These are phyloP conservation scores for Calliphora vomitoria DNA, from an alignment of 2,888 invertebrate genomes.

Conservation along the genomic window DNA sequence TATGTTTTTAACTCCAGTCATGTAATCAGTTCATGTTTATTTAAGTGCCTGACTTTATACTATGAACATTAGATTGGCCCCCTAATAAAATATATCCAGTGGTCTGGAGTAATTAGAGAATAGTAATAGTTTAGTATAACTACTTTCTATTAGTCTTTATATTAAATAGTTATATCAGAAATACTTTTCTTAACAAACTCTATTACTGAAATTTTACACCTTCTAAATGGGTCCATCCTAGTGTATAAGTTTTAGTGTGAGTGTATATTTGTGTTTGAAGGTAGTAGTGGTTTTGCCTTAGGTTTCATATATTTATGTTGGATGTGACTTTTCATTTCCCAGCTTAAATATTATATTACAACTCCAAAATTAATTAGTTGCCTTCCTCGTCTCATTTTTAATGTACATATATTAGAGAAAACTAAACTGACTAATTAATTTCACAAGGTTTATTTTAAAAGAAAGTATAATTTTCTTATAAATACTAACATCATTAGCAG, in stretches of 20 bases:
- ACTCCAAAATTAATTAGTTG: constrained; percentile 4
- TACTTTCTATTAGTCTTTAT: too few species aligned
- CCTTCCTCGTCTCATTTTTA: not conserved
- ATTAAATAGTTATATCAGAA: too few species aligned
- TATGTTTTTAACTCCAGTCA: constrained; percentile 27
- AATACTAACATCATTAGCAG: not conserved
- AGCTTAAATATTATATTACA: not conserved
- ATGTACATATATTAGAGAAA: not conserved
- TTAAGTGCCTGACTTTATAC: constrained; percentile 18
- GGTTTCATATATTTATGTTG: not conserved
- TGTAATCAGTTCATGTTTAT: constrained; percentile 33
- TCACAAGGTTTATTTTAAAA: not conserved
- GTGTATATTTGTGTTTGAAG: not conserved
- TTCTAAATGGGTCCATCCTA: too few species aligned
- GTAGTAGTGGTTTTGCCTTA: not conserved
- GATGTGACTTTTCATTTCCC: not conserved
- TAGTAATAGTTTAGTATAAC: too few species aligned
- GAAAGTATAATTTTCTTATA: not conserved
- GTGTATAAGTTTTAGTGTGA: not conserved
- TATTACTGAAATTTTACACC: too few species aligned
- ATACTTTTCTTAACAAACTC: too few species aligned
- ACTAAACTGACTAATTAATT: constrained; percentile 4
- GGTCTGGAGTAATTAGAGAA: too few species aligned
- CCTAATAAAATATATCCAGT: not conserved
- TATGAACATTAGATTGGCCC: not conserved